Evolutionary conservation across 92 coral and sea anemone species (phyloP), one percentile per base, ranked within the genome.

Genomic region (Umimayanthus chanpuru): DNA sequence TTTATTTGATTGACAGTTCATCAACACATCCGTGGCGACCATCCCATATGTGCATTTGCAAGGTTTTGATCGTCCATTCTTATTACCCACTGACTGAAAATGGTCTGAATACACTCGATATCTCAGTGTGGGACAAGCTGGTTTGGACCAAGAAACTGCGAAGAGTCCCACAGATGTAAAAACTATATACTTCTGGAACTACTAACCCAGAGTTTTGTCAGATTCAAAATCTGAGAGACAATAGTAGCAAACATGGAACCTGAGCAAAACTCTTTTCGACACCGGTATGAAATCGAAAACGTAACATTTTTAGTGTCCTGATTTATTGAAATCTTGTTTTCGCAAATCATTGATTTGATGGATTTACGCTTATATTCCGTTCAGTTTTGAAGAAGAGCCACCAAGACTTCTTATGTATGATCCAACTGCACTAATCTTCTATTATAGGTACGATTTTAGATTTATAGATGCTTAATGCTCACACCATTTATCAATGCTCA

Each of bases 1-100:
- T 41, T 67, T 82, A 67, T 82, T 82, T 82, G 86, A 82, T 82
- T 82, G 86, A 40, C 86, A 82, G 86, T 70, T 43, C 49, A 67
- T 82, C 40, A 6, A 64, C 36, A 47, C 49, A 29, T 67, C 73
- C 49, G 53, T 82, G 76, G 50, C 11, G 65, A 41, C n/a, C 25
- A 67, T 61, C 56, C 39, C 58, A 66, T 82, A 82, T 64, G 39
- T 23, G 50, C 77, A 82, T 82, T 82, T 41, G 40, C 86, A 82
- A 66, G 15, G 76, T 67, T 67, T n/a, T 82, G 67, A 71, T 67
- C 76, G 36, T 82, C 40, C 64, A 41, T 41, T 43, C 77, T 36
- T 25, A 77, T 77, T 25, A n/a, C 11, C 36, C 56, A 41, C 30
- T 66, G 86, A 65, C 86, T 82, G 79, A 38, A 26, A 25, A 79